A percentile compares a stretch with the other conserved stretches of the same genome.
Conservation (phyloP, 2,113 vertebrate species). For the Arvicanthis niloticus region DNA sequence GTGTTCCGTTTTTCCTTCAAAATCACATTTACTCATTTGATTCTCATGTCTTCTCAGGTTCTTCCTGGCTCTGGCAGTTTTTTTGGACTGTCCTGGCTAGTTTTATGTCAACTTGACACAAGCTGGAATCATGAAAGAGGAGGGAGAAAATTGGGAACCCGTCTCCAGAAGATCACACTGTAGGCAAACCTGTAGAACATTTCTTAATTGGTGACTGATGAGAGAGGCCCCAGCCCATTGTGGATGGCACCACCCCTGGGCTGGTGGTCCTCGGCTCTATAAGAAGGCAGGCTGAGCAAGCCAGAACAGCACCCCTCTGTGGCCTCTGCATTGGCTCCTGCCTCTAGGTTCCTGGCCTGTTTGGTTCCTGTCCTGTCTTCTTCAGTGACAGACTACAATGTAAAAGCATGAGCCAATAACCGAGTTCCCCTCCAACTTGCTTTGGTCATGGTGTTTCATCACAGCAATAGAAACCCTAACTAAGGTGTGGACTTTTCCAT, state of each 20-base stretch:
- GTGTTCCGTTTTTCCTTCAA: background rate
- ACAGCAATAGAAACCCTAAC: background rate
- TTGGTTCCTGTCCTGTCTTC: background rate
- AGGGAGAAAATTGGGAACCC: background rate
- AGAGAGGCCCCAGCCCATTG: background rate
- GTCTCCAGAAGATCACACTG: background rate
- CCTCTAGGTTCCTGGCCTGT: background rate
- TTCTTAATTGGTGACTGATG: background rate
- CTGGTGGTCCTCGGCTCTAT: background rate
- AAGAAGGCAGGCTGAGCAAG: background rate
- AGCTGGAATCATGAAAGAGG: background rate
- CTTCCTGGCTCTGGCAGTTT: background rate
- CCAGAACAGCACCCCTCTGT: background rate
- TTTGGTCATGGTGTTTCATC: background rate
- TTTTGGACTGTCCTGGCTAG: background rate
- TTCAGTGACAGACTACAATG: background rate
- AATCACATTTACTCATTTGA: background rate
- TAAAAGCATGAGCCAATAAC: background rate
- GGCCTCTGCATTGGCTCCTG: background rate
- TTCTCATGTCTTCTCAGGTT: background rate
- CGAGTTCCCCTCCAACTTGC: background rate
- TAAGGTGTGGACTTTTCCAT: background rate
- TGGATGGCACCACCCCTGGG: background rate
- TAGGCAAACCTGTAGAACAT: background rate
- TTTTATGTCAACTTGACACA: background rate